phyloP scores from a whole-genome alignment of 1,140 invertebrate species.

The Pseudomyrmex pallidus region DNA sequence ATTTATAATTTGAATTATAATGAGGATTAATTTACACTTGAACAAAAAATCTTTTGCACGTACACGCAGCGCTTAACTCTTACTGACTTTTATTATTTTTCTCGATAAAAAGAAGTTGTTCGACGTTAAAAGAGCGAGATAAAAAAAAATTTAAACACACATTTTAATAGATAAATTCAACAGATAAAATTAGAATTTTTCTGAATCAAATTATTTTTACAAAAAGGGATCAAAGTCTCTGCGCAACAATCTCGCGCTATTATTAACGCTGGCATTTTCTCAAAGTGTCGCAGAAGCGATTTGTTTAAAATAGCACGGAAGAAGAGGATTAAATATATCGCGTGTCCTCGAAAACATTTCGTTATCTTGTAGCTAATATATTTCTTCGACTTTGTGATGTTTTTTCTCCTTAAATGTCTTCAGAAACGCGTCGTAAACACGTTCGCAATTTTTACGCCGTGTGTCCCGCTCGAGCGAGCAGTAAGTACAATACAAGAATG shows the following conservation, averaged over 20 bases:
- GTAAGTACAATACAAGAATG: neutral
- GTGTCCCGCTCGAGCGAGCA: neutral
- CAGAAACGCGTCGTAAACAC: neutral
- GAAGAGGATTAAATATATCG: no score
- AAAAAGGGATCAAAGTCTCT: neutral
- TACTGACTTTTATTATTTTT: no score
- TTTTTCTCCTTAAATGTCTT: neutral
- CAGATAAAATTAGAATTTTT: no score
- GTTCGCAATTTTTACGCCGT: neutral
- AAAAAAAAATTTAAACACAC: neutral
- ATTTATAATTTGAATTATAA: no score
- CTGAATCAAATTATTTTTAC: neutral
- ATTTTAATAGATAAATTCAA: no score
- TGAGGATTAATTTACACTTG: no score
- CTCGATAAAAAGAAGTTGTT: no score
- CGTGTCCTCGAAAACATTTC: no score
- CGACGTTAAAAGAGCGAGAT: neutral
- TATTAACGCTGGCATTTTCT: constrained; percentile 22
- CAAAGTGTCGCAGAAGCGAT: neutral
- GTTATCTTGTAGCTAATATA: neutral
- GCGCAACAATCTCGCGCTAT: neutral
- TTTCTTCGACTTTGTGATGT: neutral
- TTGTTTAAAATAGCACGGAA: neutral
- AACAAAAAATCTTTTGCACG: no score
- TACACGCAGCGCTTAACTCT: no score